Base-by-base conservation (phyloP, 2,113 vertebrate species). In the Cyprinus carpio region DNA sequence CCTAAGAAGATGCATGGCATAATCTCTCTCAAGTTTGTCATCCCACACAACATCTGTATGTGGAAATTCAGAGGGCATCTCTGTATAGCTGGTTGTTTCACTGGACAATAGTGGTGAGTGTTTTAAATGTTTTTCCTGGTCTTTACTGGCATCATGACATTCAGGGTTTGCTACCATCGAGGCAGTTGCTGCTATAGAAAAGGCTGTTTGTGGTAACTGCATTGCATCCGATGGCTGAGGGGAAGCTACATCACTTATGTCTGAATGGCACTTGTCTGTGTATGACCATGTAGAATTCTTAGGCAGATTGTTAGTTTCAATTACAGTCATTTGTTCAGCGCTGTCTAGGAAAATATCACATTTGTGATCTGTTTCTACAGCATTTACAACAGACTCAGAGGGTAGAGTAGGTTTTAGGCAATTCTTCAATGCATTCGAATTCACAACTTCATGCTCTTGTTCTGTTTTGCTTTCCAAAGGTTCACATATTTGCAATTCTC, bases 21-120 rank as follows among this genome's bases (percentile, higher is more conserved):
- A 56, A 7, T 90, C 85, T 81, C 54, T 79, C 71, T 92, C 91
- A 69, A 58, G 81, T 82, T 89, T 87, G n/a, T n/a, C 18, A 29
- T 89, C 75, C 69, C 54, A 64, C 7, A 65, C 23, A 46, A 86
- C 60, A 2, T 86, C 84, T 46, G 82, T 75, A 86, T 40, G 56
- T 56, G 75, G 81, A 60, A 31, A n/a, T 20, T 89, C 88, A 85
- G 80, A 75, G 16, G 31, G 54, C 10, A 27, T 79, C 0, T 86
- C 18, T 64, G 77, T 67, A 12, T 27, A 31, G 8, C 56, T 84
- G 25, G 40, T 23, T 81, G 82, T 88, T 82, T 89, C 51, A 69
- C 40, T 82, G 76, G 4, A 64, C 12, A 89, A 25, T 75, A 6
- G 18, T 54, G 72, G 25, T 13, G 86, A 5, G 75, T 5, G 6